Evolutionary conservation across 2,888 invertebrate species (phyloP).

Genomic region (Pseudococcus viburni): DNA sequence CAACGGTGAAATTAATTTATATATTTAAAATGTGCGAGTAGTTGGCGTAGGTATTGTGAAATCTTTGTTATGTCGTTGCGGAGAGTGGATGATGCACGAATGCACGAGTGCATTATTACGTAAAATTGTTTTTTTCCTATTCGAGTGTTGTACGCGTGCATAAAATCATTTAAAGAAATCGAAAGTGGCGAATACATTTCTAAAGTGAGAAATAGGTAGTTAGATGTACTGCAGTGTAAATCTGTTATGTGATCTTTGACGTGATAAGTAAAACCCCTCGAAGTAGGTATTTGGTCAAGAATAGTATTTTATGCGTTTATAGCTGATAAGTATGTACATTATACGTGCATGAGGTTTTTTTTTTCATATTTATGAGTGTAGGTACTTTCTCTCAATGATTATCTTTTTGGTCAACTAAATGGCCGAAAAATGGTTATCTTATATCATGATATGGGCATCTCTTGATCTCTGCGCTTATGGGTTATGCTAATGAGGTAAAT

Average conservation of each 20-base stretch:
- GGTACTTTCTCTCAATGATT: constrained; percentile 17
- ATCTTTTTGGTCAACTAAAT: constrained; percentile 29
- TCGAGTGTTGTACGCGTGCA: neutral
- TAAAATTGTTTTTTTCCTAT: neutral
- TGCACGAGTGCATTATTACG: constrained; percentile 38
- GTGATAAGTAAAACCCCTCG: neutral
- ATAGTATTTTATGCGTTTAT: constrained; percentile 9
- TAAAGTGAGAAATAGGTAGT: neutral
- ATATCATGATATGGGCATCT: neutral
- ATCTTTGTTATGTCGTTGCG: neutral
- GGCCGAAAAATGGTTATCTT: constrained; percentile 23
- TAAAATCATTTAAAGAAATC: constrained; percentile 16
- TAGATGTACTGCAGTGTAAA: neutral
- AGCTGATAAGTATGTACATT: neutral
- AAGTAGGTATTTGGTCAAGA: neutral
- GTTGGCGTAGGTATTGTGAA: constrained; percentile 17
- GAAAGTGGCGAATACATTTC: neutral
- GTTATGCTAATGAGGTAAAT: constrained; percentile 10
- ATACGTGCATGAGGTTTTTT: neutral
- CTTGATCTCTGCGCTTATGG: neutral
- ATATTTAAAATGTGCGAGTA: constrained; percentile 4
- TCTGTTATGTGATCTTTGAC: constrained; percentile 2
- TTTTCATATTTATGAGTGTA: neutral
- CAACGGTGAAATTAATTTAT: constrained; percentile 2
- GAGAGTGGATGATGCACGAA: neutral